Evolutionary conservation across 2,113 vertebrate species (phyloP), one percentile per base, ranked within the genome.

Genomic region (Solenodon paradoxus): DNA sequence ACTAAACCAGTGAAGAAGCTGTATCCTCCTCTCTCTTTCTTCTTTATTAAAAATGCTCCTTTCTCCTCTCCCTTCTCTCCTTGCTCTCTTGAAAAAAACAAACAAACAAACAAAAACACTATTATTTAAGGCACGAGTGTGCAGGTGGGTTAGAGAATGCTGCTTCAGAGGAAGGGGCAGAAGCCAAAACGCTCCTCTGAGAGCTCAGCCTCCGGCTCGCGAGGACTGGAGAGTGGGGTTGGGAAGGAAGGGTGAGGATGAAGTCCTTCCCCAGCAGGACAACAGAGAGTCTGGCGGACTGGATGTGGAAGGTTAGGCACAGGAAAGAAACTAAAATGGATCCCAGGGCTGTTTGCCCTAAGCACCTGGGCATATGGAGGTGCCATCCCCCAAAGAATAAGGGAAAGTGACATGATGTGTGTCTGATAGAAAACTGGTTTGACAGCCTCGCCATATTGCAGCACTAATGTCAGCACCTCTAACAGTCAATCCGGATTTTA

Each of bases 121-220:
- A 7, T 59, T 59, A 59, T 26, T 59, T 59, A 26, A 59, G 28
- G 28, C 11, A 42, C 40, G n/a, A 64, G 1, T 2, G 20, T 30
- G 40, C 61, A 40, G 11, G 10, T 10, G 24, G 9, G 2, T 57
- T 35, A 26, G 7, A 49, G 38, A 28, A 40, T 15, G 57, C 19
- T 5, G 8, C 49, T 32, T 1, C 11, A 3, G 30, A 55, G 9
- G 40, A 66, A 55, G 13, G 42, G 59, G 2, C 5, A n/a, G 4
- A 22, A 66, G 15, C 47, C 26, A 19, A 38, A 30, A 30, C 1
- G 1, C n/a, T 2, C 0, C 42, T 9, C 1, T 13, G 22, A 35
- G 80, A 64, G 2, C 1, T 30, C 3, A 24, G 38, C n/a, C n/a
- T 28, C 8, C 0, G 0, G 38, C 28, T 10, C 63, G 9, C 5